Evolutionary conservation across 1,140 invertebrate species (phyloP).

Genomic region (Sycophaga agraensis): DNA sequence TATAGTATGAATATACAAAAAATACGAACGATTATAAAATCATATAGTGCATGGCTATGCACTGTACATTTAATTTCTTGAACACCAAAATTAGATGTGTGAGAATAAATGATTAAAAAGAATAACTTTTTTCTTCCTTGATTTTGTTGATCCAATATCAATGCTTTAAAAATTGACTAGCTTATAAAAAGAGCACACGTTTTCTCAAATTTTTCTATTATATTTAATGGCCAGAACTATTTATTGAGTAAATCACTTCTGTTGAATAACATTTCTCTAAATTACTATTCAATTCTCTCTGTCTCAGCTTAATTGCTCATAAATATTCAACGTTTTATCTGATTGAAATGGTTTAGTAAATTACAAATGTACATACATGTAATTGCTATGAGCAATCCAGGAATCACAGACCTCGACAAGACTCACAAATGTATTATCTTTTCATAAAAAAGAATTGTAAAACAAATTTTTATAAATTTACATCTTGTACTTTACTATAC

Average conservation of each 20-base stretch:
- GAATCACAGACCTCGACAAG: slow-evolving; percentile 23
- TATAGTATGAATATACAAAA: slow-evolving; percentile 41
- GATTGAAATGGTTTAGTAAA: slow-evolving; percentile 18
- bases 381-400: slow-evolving; percentile 25
- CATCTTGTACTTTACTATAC: slow-evolving; percentile 8
- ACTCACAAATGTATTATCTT: slow-evolving; percentile 20
- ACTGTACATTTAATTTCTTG: slow-evolving; percentile 26
- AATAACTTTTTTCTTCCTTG: slow-evolving; percentile 12
- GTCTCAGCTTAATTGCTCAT: not conserved
- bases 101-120: slow-evolving; percentile 8
- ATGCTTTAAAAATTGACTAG: slow-evolving; percentile 12
- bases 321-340: slow-evolving; percentile 11
- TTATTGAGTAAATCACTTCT: too few species aligned
- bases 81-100: not conserved
- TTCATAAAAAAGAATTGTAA: slow-evolving; percentile 7
- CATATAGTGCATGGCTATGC: slow-evolving; percentile 14
- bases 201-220: not conserved
- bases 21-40: slow-evolving; percentile 33
- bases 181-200: slow-evolving; percentile 10
- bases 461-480: slow-evolving; percentile 18
- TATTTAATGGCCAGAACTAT: too few species aligned
- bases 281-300: slow-evolving; percentile 2
- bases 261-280: slow-evolving; percentile 1
- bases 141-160: slow-evolving; percentile 1
- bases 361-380: slow-evolving; percentile 15